Conservation (phyloP, 1,140 invertebrate genomes). For the Batillaria attramentaria region DNA sequence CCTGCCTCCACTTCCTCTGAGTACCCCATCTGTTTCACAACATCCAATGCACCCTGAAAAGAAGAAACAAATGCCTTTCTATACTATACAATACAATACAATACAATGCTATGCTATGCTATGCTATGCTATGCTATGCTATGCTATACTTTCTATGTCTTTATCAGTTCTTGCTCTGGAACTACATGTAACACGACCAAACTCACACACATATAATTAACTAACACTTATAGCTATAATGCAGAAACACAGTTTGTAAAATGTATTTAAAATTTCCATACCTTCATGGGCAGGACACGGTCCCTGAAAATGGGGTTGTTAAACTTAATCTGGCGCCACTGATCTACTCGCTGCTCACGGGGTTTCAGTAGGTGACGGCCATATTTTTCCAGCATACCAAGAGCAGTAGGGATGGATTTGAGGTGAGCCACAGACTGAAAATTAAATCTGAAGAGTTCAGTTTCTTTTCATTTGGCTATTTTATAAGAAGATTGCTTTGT, state of each 20-base stretch:
- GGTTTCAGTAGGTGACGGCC: conserved; percentile 54
- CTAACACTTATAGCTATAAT: too few species aligned
- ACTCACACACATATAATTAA: not conserved
- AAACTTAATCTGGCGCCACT: conserved; percentile 57
- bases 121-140: not conserved
- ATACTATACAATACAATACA: not conserved
- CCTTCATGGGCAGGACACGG: conserved; percentile 47
- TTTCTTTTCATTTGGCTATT: too few species aligned
- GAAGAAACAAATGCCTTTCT: not conserved
- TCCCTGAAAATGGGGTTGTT: conserved; percentile 54
- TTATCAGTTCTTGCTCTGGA: not conserved
- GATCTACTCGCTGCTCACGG: conserved; percentile 34
- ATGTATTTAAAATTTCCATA: conserved; percentile 13
- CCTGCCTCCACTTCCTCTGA: conserved; percentile 40
- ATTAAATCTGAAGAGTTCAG: not conserved
- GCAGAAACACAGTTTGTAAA: not conserved
- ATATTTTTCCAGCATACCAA: conserved; percentile 58
- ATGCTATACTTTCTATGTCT: not conserved
- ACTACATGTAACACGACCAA: not conserved
- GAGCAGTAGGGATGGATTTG: conserved; percentile 41
- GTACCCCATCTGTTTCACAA: conserved; percentile 52
- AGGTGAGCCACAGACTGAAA: conserved; percentile 42
- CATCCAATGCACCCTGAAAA: conserved; percentile 44
- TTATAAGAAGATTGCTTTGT: too few species aligned
- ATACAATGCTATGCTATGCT: not conserved